A percentile compares a stretch with the other conserved stretches of the same genome.
Evolutionary conservation across 92 coral and sea anemone genomes (phyloP).

Genomic region (Zoanthus solanderi): DNA sequence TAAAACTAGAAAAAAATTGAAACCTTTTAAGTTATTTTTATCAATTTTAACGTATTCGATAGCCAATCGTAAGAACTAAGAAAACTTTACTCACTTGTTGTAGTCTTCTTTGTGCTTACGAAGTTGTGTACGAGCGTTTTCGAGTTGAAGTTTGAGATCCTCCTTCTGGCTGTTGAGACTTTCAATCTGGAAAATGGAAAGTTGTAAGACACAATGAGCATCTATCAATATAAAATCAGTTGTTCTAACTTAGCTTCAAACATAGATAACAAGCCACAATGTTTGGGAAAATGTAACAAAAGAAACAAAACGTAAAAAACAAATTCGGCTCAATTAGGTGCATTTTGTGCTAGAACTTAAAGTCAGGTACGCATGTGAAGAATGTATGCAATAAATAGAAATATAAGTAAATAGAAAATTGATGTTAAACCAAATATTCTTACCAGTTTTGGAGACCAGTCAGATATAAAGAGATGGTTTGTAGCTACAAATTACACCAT

Average conservation of each 20-base stretch:
- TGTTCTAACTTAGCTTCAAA: background rate
- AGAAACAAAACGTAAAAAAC: no score
- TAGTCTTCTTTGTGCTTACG: constrained; percentile 60
- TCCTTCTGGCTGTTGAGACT: constrained; percentile 64
- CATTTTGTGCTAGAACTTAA: no score
- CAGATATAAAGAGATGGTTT: background rate
- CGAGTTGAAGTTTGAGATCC: constrained; percentile 61
- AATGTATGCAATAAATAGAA: no score
- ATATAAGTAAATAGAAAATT: no score
- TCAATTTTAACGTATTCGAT: no score
- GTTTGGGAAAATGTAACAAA: no score
- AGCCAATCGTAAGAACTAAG: no score
- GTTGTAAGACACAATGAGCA: background rate
- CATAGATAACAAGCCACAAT: no score
- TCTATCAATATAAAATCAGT: background rate
- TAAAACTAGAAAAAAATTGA: no score
- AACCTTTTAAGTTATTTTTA: no score
- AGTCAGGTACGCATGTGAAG: no score
- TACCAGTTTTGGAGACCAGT: background rate
- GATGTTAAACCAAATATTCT: background rate
- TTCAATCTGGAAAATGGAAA: constrained; percentile 45
- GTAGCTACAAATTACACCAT: background rate
- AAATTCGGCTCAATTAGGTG: no score
- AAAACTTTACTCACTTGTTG: constrained; percentile 13
- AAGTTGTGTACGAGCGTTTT: constrained; percentile 66